These are phyloP conservation scores for Nothobranchius furzeri DNA, from an alignment of 2,113 vertebrate genomes.

Conservation along the genomic window DNA sequence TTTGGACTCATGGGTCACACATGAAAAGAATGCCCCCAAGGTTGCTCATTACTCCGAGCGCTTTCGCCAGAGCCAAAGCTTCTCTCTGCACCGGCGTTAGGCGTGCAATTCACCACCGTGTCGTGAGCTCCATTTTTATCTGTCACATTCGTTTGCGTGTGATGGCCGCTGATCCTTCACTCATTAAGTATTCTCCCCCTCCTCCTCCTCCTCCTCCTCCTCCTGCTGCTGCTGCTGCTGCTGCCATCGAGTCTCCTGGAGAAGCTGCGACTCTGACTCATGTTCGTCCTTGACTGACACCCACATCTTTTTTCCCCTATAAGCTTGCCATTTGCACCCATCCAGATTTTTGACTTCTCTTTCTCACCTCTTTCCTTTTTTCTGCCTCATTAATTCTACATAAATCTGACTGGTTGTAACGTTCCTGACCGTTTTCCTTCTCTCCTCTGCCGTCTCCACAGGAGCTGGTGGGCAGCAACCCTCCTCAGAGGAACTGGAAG, in stretches of 20 bases:
- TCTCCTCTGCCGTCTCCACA: conserved; percentile 62
- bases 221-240: conserved; percentile 1
- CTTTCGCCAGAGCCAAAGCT: conserved; percentile 16
- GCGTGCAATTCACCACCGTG: conserved; percentile 38
- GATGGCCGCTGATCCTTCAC: conserved; percentile 54
- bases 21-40: conserved; percentile 31
- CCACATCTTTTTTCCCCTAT: conserved; percentile 2
- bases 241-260: conserved; percentile 40
- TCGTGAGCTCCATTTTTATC: conserved; percentile 61
- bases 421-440: conserved; percentile 39
- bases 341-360: not conserved
- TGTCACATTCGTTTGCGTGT: conserved; percentile 64
- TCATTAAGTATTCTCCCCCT: conserved; percentile 63
- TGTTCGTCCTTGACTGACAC: conserved; percentile 66
- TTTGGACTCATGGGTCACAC: conserved; percentile 9
- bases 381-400: not conserved
- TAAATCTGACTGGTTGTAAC: not conserved
- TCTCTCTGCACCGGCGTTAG: conserved; percentile 25
- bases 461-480: conserved; percentile 99
- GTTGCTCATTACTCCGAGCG: conserved; percentile 47
- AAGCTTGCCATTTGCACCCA: conserved; percentile 10
- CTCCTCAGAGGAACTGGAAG: conserved; percentile 99
- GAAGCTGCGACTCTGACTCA: conserved; percentile 51
- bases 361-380: not conserved
- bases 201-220: conserved; percentile 22